phyloP scores from a whole-genome alignment of 2,113 vertebrate genomes.

The Dipodomys ordii region DNA sequence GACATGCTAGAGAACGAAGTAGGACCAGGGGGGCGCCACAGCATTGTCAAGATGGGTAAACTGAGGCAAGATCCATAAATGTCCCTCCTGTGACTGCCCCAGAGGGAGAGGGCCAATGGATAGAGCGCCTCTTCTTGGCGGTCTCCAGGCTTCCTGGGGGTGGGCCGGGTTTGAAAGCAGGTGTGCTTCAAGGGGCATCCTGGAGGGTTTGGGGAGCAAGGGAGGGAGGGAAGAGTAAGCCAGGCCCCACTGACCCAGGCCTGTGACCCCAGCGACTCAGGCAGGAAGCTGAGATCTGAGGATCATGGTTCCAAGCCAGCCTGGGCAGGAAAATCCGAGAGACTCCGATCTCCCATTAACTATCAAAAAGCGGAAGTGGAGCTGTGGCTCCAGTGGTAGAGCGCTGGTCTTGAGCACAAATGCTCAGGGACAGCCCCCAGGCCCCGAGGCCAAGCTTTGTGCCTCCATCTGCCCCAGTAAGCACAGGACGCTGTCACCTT shows the following conservation, averaged over 20 bases:
- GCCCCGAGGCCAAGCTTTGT: not conserved
- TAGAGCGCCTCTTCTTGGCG: not conserved
- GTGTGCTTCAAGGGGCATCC: not conserved
- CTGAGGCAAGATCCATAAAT: not conserved
- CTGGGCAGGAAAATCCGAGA: not conserved
- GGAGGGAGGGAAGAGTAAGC: not conserved
- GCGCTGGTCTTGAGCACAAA: too few relatives aligned
- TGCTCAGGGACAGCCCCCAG: too few relatives aligned
- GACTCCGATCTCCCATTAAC: too few relatives aligned
- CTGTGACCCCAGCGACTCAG: not conserved
- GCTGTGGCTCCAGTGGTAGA: too few relatives aligned
- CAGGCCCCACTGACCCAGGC: rapidly evolving
- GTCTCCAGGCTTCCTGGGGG: not conserved
- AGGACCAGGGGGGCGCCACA: not conserved
- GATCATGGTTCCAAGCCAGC: not conserved
- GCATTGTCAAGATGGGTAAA: not conserved
- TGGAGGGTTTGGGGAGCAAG: not conserved
- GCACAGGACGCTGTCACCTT: not conserved
- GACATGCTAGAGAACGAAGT: not conserved
- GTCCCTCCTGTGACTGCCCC: too few relatives aligned
- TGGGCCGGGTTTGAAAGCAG: not conserved
- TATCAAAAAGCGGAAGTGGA: too few relatives aligned
- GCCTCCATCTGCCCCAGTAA: rapidly evolving
- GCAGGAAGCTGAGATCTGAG: not conserved
- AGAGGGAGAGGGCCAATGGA: not conserved